Evolutionary conservation across 2,888 invertebrate species (phyloP), one percentile per base, ranked within the genome.

Genomic region (Meiosimyza platycephala): DNA sequence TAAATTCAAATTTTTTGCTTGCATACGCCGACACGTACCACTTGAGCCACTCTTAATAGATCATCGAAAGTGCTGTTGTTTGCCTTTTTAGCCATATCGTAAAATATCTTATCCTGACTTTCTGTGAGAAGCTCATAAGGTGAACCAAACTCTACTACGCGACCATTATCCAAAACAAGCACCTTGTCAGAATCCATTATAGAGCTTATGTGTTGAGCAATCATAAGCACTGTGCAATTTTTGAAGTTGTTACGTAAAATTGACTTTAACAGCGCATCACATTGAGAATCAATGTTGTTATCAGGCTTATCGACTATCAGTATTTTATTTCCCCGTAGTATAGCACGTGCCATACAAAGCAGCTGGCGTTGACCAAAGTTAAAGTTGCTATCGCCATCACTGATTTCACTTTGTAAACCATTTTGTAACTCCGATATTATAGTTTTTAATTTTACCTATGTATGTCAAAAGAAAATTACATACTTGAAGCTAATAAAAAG

Each of bases 221-320:
- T 93, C 9, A 96, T 97, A 12, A 97, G 88, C 13, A 97, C 96
- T 0, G 96, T 96, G 85, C 95, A 96, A 7, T 90, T 84, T 15
- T 85, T 88, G 84, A 96, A 96, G 85, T 94, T 94, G 68, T 89
- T 89, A 70, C 94, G 88, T 64, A 96, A 95, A 3, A 95, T 94
- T 54, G 89, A 89, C 85, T 96, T 96, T 82, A 96, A 95, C 54
- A 96, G 88, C 5, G 90, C 90, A 87, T 96, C 96, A 0, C 96
- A 96, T 78, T 94, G 93, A 12, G 94, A 94, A 88, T 97, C 96
- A 11, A 97, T 95, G 84, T 96, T 97, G 2, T 96, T 96, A 0
- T 97, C 97, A 16, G 97, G 97, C 87, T 97, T 97, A 83, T 97
- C 97, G 78, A 97, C 89, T 78, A 97, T 93, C 0, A 97, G 89